phyloP scores from a whole-genome alignment of 2,888 invertebrate genomes.

The Drosophila eohydei region DNA sequence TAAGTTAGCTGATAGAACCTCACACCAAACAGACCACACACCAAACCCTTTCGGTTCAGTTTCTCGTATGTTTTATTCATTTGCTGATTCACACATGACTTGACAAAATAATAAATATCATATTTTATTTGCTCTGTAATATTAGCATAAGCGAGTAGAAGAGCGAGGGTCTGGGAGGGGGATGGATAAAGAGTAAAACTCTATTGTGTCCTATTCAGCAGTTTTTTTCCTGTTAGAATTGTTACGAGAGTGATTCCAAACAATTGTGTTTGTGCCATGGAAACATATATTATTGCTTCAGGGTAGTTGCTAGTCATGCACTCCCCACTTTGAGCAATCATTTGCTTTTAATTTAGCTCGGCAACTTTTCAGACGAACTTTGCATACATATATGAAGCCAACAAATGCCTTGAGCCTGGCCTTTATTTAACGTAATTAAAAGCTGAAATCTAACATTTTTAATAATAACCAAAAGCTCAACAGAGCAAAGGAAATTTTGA shows the following conservation, averaged over 20 bases:
- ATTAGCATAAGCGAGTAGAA: slow-evolving; percentile 5
- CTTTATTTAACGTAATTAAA: not conserved
- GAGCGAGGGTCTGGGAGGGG: not conserved
- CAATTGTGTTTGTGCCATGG: not conserved
- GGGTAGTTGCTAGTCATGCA: not conserved
- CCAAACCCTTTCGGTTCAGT: slow-evolving; percentile 13
- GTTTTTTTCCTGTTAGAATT: not conserved
- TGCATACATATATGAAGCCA: not conserved
- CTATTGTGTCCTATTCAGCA: not conserved
- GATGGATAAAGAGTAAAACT: not conserved
- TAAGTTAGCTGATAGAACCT: slow-evolving; percentile 8
- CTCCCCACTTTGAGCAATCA: no score
- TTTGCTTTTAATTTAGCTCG: not conserved
- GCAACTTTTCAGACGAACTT: not conserved
- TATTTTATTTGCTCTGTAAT: slow-evolving; percentile 1
- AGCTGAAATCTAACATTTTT: not conserved
- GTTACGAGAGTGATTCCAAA: not conserved
- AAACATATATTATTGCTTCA: not conserved
- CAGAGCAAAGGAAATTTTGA: not conserved
- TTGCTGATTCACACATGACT: slow-evolving; percentile 7
- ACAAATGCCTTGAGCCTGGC: not conserved
- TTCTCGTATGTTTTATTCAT: slow-evolving; percentile 47
- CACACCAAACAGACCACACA: not conserved
- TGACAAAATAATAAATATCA: slow-evolving; percentile 23
- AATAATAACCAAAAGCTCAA: not conserved